phyloP scores from a whole-genome alignment of 2,888 invertebrate species.

The Maniola hyperantus region DNA sequence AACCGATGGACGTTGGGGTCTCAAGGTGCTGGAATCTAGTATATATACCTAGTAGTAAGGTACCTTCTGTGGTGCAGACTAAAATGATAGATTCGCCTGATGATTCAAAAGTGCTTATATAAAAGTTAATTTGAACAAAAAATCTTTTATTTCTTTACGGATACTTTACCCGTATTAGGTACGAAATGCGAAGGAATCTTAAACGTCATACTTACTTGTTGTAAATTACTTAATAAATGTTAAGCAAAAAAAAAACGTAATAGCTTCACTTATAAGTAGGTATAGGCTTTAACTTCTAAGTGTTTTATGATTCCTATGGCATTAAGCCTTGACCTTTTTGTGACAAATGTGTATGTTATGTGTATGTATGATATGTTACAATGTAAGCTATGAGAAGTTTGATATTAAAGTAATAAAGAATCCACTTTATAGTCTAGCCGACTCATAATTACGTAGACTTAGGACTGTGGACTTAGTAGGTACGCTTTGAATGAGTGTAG shows the following conservation, averaged over 20 bases:
- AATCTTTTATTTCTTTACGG: no score
- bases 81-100: no score
- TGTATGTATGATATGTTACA: slow-evolving; percentile 11
- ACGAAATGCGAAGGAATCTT: background rate
- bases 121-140: no score
- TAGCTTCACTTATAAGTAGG: background rate
- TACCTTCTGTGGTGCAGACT: no score
- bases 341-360: slow-evolving; percentile 18
- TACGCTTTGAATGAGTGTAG: slow-evolving; percentile 26
- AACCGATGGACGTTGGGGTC: no score
- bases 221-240: background rate
- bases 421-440: slow-evolving; percentile 21
- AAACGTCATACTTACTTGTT: background rate
- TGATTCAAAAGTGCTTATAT: no score
- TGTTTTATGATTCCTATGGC: slow-evolving; percentile 1
- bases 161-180: background rate
- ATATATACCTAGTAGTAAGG: no score
- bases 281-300: background rate
- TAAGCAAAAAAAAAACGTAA: background rate
- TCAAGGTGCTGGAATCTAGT: no score
- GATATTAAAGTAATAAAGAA: slow-evolving; percentile 28
- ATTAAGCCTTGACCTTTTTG: slow-evolving; percentile 28
- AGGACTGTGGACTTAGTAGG: background rate
- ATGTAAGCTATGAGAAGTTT: slow-evolving; percentile 9
- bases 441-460: slow-evolving; percentile 25